Conservation (phyloP, 2,888 invertebrate species). For the Monopis laevigella region DNA sequence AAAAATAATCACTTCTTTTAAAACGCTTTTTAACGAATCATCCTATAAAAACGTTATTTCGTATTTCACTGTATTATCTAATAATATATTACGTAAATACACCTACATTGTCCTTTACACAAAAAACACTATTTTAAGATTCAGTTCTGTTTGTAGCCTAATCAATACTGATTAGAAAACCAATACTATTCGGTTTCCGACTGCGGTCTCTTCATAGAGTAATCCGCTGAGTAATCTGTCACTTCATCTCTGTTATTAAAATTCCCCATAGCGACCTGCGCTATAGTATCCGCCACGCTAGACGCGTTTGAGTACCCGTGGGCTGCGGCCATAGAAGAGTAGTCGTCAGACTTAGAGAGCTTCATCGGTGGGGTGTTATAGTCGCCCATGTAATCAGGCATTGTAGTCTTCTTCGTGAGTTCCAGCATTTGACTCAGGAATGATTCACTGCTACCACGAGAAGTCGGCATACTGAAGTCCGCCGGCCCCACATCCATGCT, state of each 20-base stretch:
- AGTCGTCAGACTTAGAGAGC: slow-evolving; percentile 67
- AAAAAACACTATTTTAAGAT: too few species aligned
- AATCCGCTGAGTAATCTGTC: slow-evolving; percentile 49
- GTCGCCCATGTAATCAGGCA: slow-evolving; percentile 57
- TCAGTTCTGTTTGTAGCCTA: too few species aligned
- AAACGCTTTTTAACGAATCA: too few species aligned
- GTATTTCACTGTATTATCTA: too few species aligned
- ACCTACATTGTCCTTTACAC: too few species aligned
- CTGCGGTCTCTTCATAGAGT: slow-evolving; percentile 34
- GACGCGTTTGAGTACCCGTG: slow-evolving; percentile 48
- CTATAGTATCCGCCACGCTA: slow-evolving; percentile 50
- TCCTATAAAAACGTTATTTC: too few species aligned
- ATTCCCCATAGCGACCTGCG: slow-evolving; percentile 52
- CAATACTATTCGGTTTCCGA: slow-evolving; percentile 37
- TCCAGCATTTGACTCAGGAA: slow-evolving; percentile 64
- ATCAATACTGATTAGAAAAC: too few species aligned
- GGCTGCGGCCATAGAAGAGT: slow-evolving; percentile 54
- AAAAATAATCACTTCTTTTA: too few species aligned
- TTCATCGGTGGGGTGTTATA: slow-evolving; percentile 67
- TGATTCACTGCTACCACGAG: slow-evolving; percentile 36
- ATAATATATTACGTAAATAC: too few species aligned
- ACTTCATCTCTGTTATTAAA: slow-evolving; percentile 50
- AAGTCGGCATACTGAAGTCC: slow-evolving; percentile 59
- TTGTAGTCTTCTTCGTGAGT: slow-evolving; percentile 60
- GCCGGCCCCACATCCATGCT: slow-evolving; percentile 39